Percentiles rank a stretch among this genome's conserved stretches.
phyloP scores from a whole-genome alignment of 2,888 invertebrate genomes.

The Nemapogon koenigi region DNA sequence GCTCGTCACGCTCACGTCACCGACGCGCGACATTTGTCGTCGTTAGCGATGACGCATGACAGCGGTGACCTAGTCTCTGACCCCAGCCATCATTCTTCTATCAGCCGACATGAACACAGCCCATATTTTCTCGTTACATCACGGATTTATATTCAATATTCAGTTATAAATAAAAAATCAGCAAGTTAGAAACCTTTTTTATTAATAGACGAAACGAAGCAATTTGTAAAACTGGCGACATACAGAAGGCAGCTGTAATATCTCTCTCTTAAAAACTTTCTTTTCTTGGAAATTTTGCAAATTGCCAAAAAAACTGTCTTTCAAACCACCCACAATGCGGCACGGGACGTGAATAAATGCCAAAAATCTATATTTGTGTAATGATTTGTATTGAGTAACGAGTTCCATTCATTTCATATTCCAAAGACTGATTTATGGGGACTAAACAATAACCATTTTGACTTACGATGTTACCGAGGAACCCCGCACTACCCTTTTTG shows the following conservation, averaged over 20 bases:
- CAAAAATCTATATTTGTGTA: constrained; percentile 63
- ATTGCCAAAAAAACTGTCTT: constrained; percentile 30
- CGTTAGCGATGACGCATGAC: constrained; percentile 61
- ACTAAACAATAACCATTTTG: constrained; percentile 54
- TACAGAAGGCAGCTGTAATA: constrained; percentile 31
- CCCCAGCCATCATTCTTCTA: constrained; percentile 55
- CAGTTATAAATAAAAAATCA: background rate
- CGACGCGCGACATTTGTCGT: constrained; percentile 62
- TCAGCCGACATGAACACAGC: constrained; percentile 21
- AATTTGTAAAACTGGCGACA: constrained; percentile 17
- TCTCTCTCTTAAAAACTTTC: constrained; percentile 35
- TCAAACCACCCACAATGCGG: constrained; percentile 49
- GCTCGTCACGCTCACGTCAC: constrained; percentile 34
- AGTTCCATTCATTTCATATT: constrained; percentile 39
- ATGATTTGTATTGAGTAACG: constrained; percentile 57
- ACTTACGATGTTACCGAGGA: constrained; percentile 41
- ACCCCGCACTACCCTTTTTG: constrained; percentile 52
- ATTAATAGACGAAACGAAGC: background rate
- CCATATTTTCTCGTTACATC: background rate
- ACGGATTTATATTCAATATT: background rate
- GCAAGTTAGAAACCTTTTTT: background rate
- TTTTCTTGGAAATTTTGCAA: constrained; percentile 44
- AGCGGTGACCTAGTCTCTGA: constrained; percentile 46
- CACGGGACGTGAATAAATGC: constrained; percentile 51
- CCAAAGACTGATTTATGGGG: constrained; percentile 53